phyloP scores from a whole-genome alignment of 2,113 vertebrate species.

The Corythaeola cristata region DNA sequence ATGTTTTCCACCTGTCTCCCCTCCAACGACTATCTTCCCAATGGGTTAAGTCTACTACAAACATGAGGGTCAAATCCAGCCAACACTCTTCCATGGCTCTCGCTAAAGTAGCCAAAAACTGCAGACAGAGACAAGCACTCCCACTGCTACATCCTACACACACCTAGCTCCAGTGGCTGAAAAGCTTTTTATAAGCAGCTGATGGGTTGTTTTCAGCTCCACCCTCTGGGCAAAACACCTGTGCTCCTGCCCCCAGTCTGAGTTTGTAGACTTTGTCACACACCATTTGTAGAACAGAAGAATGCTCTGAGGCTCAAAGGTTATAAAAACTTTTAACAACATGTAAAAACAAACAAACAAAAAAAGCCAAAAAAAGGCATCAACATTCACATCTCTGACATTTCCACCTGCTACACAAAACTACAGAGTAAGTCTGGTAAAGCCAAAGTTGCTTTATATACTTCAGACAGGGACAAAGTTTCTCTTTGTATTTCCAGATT shows the following conservation, averaged over 20 bases:
- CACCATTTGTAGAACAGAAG: background rate
- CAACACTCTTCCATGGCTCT: fast-evolving
- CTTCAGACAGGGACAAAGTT: background rate
- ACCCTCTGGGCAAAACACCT: background rate
- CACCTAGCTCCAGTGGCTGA: fast-evolving
- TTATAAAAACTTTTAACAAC: background rate
- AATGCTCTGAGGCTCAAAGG: background rate
- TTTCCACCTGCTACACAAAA: background rate
- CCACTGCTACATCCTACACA: fast-evolving
- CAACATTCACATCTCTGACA: background rate
- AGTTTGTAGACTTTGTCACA: background rate
- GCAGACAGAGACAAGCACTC: background rate
- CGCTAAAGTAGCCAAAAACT: background rate
- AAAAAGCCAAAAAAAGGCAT: background rate
- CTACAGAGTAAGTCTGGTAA: background rate
- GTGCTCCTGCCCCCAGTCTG: background rate
- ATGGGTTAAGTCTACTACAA: background rate
- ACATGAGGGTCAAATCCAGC: background rate
- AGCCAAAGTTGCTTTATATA: background rate
- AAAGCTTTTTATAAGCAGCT: background rate
- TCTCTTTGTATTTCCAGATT: background rate
- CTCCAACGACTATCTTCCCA: background rate
- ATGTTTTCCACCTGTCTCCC: background rate
- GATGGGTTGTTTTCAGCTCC: background rate
- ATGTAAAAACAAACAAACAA: background rate